These are phyloP conservation scores for Asarcornis scutulata DNA, from an alignment of 2,113 vertebrate genomes.

Conservation along the genomic window DNA sequence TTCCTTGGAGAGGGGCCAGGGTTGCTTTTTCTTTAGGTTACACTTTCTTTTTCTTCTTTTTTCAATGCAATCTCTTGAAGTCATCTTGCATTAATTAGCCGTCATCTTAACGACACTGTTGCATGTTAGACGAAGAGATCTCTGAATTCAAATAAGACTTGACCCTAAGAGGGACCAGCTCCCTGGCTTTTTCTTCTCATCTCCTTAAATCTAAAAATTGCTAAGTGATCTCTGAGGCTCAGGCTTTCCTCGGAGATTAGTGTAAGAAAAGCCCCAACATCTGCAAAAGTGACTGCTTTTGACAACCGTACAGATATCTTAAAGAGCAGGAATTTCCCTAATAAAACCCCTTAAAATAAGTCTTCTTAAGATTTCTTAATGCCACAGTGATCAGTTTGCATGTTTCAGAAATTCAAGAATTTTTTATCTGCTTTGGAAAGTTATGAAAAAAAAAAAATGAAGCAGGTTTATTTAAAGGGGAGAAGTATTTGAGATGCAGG, in stretches of 20 bases:
- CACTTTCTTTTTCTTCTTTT: neutral
- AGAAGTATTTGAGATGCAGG: constrained; percentile 72
- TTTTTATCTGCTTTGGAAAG: constrained; percentile 79
- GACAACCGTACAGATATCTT: constrained; percentile 79
- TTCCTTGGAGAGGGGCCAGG: neutral
- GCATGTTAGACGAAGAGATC: constrained; percentile 69
- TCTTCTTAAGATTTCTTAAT: constrained; percentile 81
- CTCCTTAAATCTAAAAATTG: constrained; percentile 82
- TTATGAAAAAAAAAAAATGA: constrained; percentile 64
- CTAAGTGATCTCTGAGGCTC: constrained; percentile 80
- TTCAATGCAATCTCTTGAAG: constrained; percentile 69
- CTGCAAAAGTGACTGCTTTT: constrained; percentile 80
- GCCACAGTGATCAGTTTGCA: constrained; percentile 79
- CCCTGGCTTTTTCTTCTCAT: constrained; percentile 77
- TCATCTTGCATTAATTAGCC: constrained; percentile 76
- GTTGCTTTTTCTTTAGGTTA: constrained; percentile 11
- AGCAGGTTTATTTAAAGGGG: constrained; percentile 76
- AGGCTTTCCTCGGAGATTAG: constrained; percentile 81
- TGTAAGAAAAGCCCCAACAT: constrained; percentile 81
- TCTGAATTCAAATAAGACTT: constrained; percentile 77
- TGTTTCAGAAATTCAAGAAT: constrained; percentile 79
- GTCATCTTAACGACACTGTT: constrained; percentile 69
- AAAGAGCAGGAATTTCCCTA: constrained; percentile 81
- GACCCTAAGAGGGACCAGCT: constrained; percentile 74
- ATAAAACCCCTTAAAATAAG: constrained; percentile 80